Evolutionary conservation across 1,140 invertebrate genomes (phyloP).

Genomic region (Stegodyphus mimosarum): DNA sequence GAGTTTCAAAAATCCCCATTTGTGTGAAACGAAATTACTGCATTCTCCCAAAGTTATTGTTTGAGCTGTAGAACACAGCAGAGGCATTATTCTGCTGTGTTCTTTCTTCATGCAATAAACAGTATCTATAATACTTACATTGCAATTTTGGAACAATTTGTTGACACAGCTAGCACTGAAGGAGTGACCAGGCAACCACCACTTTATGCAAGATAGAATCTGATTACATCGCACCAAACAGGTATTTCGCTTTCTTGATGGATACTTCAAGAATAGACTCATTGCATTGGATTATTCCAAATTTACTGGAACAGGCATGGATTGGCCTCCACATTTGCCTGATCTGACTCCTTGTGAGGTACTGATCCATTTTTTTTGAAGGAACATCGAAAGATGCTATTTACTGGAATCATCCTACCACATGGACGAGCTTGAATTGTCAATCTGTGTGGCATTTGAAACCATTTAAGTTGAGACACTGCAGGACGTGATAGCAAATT

Average conservation of each 20-base stretch:
- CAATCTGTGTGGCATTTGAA: too few species aligned
- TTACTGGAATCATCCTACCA: too few species aligned
- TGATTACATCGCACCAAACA: not conserved
- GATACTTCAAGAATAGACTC: not conserved
- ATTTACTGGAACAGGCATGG: too few species aligned
- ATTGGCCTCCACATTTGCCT: too few species aligned
- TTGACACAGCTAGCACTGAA: too few species aligned
- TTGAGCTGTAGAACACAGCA: not conserved
- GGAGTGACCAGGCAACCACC: not conserved
- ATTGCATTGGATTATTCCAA: too few species aligned
- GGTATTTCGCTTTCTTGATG: not conserved
- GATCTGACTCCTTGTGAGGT: too few species aligned
- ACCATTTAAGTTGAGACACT: too few species aligned
- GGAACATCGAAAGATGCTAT: too few species aligned
- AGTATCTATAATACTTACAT: not conserved
- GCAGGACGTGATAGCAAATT: too few species aligned
- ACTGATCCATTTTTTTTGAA: too few species aligned
- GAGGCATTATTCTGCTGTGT: not conserved
- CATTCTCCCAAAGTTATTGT: constrained; percentile 3
- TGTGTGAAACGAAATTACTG: not conserved
- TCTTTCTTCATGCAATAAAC: not conserved
- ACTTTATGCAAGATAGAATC: not conserved
- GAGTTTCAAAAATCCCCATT: constrained; percentile 1
- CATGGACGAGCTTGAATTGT: too few species aligned
- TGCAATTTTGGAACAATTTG: not conserved